Evolutionary conservation across 2,797 vertebrate species (phyloP).

Genomic region (Gorsachius magnificus): DNA sequence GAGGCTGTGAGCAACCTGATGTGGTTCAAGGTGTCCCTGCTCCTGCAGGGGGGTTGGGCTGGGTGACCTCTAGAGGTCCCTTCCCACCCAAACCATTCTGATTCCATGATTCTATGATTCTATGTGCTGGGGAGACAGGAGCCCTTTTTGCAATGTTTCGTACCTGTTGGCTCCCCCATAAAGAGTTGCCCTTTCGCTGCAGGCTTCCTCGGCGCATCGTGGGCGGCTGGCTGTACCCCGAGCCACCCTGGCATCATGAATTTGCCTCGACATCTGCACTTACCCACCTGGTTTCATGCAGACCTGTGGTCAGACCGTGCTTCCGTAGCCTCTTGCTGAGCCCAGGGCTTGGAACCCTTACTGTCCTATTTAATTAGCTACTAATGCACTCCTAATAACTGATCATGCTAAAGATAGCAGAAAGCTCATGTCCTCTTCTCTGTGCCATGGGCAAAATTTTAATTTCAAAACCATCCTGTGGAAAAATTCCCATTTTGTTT

Average conservation of each 20-base stretch:
- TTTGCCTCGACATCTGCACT: not conserved
- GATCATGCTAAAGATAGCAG: not conserved
- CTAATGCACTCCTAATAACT: not conserved
- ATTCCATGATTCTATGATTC: no score
- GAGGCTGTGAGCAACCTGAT: no score
- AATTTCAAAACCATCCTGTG: not conserved
- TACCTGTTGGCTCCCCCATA: not conserved
- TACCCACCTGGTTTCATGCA: not conserved
- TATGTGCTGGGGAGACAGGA: not conserved
- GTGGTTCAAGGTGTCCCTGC: no score
- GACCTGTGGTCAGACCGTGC: not conserved
- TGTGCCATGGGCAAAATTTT: not conserved
- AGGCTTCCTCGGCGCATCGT: not conserved
- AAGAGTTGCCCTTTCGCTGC: not conserved
- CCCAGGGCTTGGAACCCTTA: not conserved
- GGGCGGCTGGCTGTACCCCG: rapidly evolving
- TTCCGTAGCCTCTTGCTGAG: not conserved
- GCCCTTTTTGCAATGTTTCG: not conserved
- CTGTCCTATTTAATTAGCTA: not conserved
- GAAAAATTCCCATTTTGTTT: not conserved
- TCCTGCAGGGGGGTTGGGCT: no score
- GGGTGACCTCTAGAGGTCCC: no score
- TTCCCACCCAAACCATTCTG: no score
- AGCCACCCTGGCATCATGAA: not conserved
- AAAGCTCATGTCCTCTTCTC: not conserved